Conservation (phyloP, 2,113 vertebrate species). For the Siphamia tubifer region DNA sequence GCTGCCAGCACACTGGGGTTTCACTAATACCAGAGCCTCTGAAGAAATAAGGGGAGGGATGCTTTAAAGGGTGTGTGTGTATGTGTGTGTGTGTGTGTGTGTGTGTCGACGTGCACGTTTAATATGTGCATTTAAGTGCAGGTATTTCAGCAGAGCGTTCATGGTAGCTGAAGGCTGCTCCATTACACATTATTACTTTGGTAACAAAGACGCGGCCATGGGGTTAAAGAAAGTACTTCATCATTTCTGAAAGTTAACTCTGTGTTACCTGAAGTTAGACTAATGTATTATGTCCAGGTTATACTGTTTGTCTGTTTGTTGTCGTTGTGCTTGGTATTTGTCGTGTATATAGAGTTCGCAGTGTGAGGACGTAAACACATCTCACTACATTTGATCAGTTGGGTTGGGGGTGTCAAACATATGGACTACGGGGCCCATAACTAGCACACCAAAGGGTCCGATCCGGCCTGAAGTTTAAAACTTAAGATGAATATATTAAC, state of each 20-base stretch:
- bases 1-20: conserved; percentile 62
- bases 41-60: conserved; percentile 40
- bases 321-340: too few species aligned
- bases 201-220: neutral
- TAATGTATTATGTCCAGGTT: too few species aligned
- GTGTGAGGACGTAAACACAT: too few species aligned
- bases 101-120: conserved; percentile 3
- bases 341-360: too few species aligned
- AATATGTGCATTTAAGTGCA: conserved; percentile 22
- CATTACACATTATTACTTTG: neutral
- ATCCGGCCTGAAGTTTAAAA: too few species aligned
- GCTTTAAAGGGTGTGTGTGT: conserved; percentile 39
- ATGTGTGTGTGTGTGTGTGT: conserved; percentile 10
- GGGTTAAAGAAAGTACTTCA: neutral
- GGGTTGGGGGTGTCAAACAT: too few species aligned
- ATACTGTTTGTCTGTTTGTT: too few species aligned
- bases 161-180: neutral
- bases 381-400: too few species aligned
- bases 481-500: too few species aligned
- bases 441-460: too few species aligned
- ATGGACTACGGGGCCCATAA: too few species aligned
- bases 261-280: neutral
- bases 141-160: neutral
- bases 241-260: conserved; percentile 1
- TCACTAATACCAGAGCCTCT: conserved; percentile 59